phyloP scores from a whole-genome alignment of 2,113 vertebrate genomes.

The Uropsilus gracilis region DNA sequence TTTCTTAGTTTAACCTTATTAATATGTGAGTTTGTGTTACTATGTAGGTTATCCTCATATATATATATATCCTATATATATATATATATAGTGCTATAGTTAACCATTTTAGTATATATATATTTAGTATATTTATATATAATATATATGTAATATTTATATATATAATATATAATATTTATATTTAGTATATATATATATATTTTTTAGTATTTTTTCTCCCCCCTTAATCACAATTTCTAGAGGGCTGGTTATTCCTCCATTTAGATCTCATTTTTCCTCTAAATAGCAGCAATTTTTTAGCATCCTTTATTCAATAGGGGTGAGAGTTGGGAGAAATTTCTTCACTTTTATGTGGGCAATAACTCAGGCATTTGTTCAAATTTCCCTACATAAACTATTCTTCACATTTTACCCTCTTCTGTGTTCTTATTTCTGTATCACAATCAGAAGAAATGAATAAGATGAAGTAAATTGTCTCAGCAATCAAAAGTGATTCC shows the following conservation, averaged over 20 bases:
- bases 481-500: slow-evolving; percentile 47
- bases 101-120: background rate
- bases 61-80: no score
- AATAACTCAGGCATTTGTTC: slow-evolving; percentile 30
- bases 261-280: background rate
- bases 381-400: background rate
- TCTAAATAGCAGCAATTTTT: background rate
- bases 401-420: slow-evolving; percentile 50
- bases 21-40: background rate
- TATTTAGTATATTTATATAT: no score
- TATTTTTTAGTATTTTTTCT: background rate
- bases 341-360: background rate
- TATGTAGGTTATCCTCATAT: background rate
- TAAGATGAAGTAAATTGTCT: slow-evolving; percentile 23
- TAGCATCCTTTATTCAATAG: background rate
- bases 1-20: slow-evolving; percentile 34
- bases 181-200: background rate
- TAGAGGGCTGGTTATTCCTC: background rate
- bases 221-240: background rate
- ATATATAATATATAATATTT: no score
- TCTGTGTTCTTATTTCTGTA: background rate
- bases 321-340: background rate
- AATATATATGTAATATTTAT: no score
- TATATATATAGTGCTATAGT: background rate
- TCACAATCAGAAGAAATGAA: slow-evolving; percentile 33